Evolutionary conservation across 2,797 vertebrate genomes (phyloP).

Genomic region (Melanotaenia trifasciata): DNA sequence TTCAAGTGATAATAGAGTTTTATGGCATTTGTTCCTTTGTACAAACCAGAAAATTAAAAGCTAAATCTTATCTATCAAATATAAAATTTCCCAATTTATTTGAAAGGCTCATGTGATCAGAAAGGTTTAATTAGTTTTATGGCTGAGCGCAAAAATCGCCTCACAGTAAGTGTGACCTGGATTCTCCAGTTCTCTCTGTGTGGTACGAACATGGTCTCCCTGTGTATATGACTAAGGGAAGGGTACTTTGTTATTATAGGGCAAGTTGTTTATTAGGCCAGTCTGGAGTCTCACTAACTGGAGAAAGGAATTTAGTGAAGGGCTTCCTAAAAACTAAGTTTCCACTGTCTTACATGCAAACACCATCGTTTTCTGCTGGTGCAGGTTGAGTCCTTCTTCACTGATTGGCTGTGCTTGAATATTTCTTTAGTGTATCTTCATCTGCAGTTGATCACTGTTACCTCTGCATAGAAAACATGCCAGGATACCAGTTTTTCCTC

Average conservation of each 20-base stretch:
- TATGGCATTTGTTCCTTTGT: not conserved
- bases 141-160: constrained; percentile 9
- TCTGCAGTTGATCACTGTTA: constrained; percentile 25
- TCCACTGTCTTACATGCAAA: constrained; percentile 13
- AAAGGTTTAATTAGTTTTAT: constrained; percentile 7
- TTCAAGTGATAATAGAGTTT: not conserved
- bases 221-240: constrained; percentile 10
- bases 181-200: constrained; percentile 20
- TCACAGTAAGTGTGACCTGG: constrained; percentile 22
- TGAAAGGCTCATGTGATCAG: constrained; percentile 1
- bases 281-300: constrained; percentile 37
- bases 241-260: constrained; percentile 31
- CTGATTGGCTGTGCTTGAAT: constrained; percentile 27
- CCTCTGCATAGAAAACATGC: constrained; percentile 1
- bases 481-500: not conserved
- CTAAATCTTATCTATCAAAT: not conserved
- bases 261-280: constrained; percentile 36
- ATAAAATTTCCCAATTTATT: not conserved
- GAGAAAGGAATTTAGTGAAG: constrained; percentile 34
- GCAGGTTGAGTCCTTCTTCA: constrained; percentile 29
- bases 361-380: constrained; percentile 32
- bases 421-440: constrained; percentile 21
- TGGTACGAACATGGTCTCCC: not conserved
- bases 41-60: not conserved
- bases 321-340: constrained; percentile 15